Evolutionary conservation across 2,888 invertebrate species (phyloP).

Genomic region (Rhabditoides inermis): DNA sequence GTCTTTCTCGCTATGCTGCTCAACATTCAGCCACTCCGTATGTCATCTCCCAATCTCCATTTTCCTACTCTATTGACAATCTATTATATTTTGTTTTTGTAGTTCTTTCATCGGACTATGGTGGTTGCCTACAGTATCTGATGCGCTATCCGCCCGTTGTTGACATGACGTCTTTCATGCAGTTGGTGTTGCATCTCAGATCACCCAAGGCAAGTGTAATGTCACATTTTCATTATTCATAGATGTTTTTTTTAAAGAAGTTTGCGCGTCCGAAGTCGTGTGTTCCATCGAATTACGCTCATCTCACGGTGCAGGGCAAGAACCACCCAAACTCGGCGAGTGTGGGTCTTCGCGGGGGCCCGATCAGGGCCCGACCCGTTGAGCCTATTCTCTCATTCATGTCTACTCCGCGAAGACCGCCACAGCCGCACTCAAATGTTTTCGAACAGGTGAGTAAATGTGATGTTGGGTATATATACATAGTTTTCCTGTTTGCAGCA

Average conservation of each 20-base stretch:
- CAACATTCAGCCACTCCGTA: slow-evolving; percentile 65
- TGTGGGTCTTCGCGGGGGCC: no score
- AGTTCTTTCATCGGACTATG: slow-evolving; percentile 57
- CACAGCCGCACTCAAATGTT: no score
- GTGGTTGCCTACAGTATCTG: slow-evolving; percentile 62
- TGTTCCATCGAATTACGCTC: slow-evolving; percentile 26
- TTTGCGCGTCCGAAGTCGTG: slow-evolving; percentile 47
- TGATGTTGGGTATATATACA: no score
- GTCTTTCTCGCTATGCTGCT: slow-evolving; percentile 72
- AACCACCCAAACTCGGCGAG: slow-evolving; percentile 32
- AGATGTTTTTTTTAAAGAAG: slow-evolving; percentile 38
- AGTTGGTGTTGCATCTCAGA: slow-evolving; percentile 29
- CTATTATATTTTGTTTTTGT: not conserved
- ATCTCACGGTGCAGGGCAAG: slow-evolving; percentile 37
- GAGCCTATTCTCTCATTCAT: no score
- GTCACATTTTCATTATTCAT: not conserved
- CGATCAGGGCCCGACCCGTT: no score
- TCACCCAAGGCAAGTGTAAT: not conserved
- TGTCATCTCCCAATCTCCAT: slow-evolving; percentile 52
- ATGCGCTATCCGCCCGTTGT: slow-evolving; percentile 66
- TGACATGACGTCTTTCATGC: slow-evolving; percentile 63
- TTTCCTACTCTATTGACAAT: not conserved
- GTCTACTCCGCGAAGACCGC: no score
- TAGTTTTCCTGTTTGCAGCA: no score
- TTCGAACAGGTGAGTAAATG: no score